Evolutionary conservation across 2,888 invertebrate species (phyloP).

Genomic region (Antheraea yamamai): DNA sequence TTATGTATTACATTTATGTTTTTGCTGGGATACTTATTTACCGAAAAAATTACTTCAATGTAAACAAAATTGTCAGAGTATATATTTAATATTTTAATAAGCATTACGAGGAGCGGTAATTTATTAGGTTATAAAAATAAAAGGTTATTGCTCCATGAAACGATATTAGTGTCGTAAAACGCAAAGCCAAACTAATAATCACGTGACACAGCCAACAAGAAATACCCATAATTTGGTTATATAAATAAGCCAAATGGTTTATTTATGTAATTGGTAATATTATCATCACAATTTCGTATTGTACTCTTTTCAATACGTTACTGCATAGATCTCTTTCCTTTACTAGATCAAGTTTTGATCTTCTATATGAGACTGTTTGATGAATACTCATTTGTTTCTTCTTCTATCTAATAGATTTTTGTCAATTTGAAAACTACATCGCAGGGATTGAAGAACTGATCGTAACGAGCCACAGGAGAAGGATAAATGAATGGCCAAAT

Average conservation of each 20-base stretch:
- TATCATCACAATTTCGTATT: background rate
- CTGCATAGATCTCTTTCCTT: background rate
- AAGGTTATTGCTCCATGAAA: background rate
- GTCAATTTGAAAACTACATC: background rate
- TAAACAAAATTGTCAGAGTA: too few species aligned
- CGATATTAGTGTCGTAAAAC: slow-evolving; percentile 3
- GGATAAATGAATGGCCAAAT: background rate
- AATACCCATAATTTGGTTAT: background rate
- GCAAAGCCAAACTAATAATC: background rate
- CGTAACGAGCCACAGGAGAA: background rate
- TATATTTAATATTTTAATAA: background rate
- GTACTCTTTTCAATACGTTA: background rate
- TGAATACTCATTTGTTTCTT: too few species aligned
- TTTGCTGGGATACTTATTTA: too few species aligned
- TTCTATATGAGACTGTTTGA: background rate
- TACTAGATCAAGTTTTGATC: background rate
- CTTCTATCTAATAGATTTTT: background rate
- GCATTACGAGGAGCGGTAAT: background rate
- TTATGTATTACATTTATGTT: too few species aligned
- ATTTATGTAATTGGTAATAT: background rate
- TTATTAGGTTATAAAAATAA: background rate
- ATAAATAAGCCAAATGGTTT: background rate
- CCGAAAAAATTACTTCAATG: too few species aligned
- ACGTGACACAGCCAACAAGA: background rate
- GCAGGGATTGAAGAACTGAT: background rate